Evolutionary conservation across 30 jellyfish, hydroid and myxozoan species (phyloP).

Genomic region (Catostylus mosaicus): DNA sequence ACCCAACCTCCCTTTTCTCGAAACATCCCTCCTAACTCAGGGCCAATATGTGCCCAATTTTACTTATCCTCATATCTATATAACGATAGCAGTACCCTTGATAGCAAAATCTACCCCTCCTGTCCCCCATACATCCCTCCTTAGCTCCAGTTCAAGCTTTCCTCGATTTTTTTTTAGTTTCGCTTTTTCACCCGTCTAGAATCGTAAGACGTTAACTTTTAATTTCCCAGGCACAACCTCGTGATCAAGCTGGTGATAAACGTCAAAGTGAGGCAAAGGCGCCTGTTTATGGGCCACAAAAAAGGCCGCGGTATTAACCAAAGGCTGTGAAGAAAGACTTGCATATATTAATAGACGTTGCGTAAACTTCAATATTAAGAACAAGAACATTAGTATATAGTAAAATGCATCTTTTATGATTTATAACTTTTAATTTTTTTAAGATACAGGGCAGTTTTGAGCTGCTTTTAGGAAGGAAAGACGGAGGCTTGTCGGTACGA

Average conservation of each 20-base stretch:
- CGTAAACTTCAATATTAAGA: neutral
- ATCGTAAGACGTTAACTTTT: slow-evolving; percentile 21
- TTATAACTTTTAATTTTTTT: neutral
- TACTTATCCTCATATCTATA: too few species aligned
- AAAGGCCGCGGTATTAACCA: slow-evolving; percentile 51
- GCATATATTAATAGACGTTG: neutral
- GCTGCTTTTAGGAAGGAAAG: too few species aligned
- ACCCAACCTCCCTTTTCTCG: too few species aligned
- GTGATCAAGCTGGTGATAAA: slow-evolving; percentile 44
- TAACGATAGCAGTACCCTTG: neutral
- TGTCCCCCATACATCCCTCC: too few species aligned
- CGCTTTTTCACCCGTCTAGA: neutral
- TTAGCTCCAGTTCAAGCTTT: too few species aligned
- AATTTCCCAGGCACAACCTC: slow-evolving; percentile 46
- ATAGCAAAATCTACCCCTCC: neutral
- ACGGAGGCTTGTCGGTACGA: neutral
- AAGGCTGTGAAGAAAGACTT: neutral
- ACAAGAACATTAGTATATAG: neutral
- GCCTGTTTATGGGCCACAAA: slow-evolving; percentile 38
- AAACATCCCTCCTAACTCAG: too few species aligned
- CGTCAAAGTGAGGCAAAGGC: slow-evolving; percentile 51
- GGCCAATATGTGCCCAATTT: too few species aligned
- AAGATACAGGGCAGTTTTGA: too few species aligned
- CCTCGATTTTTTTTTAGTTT: too few species aligned
- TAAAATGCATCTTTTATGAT: neutral